Base-by-base conservation (phyloP, 2,888 invertebrate species). In the Heliconius charithonia region DNA sequence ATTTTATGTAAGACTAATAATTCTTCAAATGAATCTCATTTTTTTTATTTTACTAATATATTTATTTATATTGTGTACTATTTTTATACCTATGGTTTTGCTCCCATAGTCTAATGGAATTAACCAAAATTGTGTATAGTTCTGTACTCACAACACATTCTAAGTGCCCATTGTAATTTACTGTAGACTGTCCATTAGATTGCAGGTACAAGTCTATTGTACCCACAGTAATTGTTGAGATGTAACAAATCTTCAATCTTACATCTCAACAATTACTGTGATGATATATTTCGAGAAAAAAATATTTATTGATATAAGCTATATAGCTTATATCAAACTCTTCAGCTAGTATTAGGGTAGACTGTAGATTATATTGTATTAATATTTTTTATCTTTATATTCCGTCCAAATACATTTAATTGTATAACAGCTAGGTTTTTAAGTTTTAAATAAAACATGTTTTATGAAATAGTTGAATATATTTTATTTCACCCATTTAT, bases 401-500 rank as follows among this genome's bases (percentile, higher is more conserved):
- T 56, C 71, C 56, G 56, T 71, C 71, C 56, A 71, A 71, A 71
- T 71, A 71, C 29, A 51, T 10, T 29, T 19, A 9, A 32, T 32
- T 71, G 2, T 71, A 32, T 72, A 9, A 59, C 72, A 19, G 13
- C 71, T 56, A 71, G 19, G n/a, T 56, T 29, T n/a, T 27, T 37
- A 19, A 59, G 4, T 59, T 59, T 72, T 72, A 70, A 78, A 70
- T 75, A 80, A 80, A 78, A 75, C 12, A 45, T 25, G 72, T 9
- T 74, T 66, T 25, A 62, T 45, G 59, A 66, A 41, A 76, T 67
- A 69, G n/a, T 27, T 62, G 2, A 19, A 41, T 63, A n/a, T 9
- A 2, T 77, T 81, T 81, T 73, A 79, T 79, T 80, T 78, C 12
- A 25, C 37, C 37, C 51, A 77, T 80, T 63, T n/a, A 79, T 70